phyloP scores from a whole-genome alignment of 2,888 invertebrate genomes.

The Chouioia cunea region DNA sequence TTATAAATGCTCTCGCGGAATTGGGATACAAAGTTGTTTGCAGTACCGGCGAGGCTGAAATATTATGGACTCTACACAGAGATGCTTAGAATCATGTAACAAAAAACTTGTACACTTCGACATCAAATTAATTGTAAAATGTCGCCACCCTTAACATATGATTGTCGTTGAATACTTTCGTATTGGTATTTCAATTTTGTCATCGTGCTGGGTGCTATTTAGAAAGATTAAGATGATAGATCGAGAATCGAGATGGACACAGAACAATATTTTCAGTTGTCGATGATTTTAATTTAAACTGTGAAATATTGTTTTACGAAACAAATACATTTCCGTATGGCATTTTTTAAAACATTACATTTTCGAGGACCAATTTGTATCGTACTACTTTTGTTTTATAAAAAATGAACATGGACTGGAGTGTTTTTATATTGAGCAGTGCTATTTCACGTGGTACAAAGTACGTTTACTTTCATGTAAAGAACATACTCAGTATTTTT shows the following conservation, averaged over 20 bases:
- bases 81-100: slow-evolving; percentile 72
- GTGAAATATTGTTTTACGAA: slow-evolving; percentile 9
- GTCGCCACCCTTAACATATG: slow-evolving; percentile 19
- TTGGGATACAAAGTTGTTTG: slow-evolving; percentile 83
- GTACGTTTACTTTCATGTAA: slow-evolving; percentile 26
- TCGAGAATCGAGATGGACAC: neutral
- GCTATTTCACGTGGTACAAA: slow-evolving; percentile 9
- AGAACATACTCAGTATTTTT: slow-evolving; percentile 35
- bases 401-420: slow-evolving; percentile 22
- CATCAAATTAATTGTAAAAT: slow-evolving; percentile 31
- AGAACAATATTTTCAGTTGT: slow-evolving; percentile 16
- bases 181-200: slow-evolving; percentile 30
- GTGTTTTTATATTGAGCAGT: slow-evolving; percentile 22
- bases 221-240: slow-evolving; percentile 13
- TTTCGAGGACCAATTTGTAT: slow-evolving; percentile 38
- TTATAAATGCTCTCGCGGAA: slow-evolving; percentile 82
- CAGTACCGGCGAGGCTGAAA: slow-evolving; percentile 85
- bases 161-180: slow-evolving; percentile 14
- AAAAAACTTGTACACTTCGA: slow-evolving; percentile 7
- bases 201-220: neutral
- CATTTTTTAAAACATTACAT: slow-evolving; percentile 25
- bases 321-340: slow-evolving; percentile 18
- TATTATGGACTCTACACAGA: slow-evolving; percentile 86
- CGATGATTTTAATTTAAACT: slow-evolving; percentile 12
- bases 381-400: slow-evolving; percentile 30